Percentiles rank a stretch among this genome's conserved stretches.
These are phyloP conservation scores for Drosophila formosana DNA, from an alignment of 2,888 invertebrate species.

Conservation along the genomic window DNA sequence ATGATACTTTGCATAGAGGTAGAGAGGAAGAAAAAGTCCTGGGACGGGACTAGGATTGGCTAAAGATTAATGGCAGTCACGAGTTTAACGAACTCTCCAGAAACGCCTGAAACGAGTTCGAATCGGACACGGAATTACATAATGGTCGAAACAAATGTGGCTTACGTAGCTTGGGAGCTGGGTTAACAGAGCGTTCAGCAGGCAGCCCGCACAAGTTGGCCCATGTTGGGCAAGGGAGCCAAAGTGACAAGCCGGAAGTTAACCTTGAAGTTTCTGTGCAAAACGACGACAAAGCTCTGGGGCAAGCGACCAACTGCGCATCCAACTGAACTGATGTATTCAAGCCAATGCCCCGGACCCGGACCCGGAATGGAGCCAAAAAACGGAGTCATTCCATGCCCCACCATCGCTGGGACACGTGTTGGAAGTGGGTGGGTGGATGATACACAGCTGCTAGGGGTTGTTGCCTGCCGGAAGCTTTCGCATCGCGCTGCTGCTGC, in stretches of 20 bases:
- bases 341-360: constrained; percentile 34
- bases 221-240: constrained; percentile 55
- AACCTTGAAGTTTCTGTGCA: constrained; percentile 71
- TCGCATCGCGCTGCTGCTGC: constrained; percentile 50
- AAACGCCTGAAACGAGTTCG: constrained; percentile 23
- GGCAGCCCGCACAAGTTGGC: constrained; percentile 56
- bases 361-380: constrained; percentile 6
- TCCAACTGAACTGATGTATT: constrained; percentile 40
- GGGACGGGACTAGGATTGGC: constrained; percentile 39
- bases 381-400: constrained; percentile 63
- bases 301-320: constrained; percentile 67
- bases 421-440: constrained; percentile 61
- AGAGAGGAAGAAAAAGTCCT: constrained; percentile 11
- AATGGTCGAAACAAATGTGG: constrained; percentile 57
- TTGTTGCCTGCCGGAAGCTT: constrained; percentile 51
- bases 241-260: constrained; percentile 57
- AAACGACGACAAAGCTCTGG: constrained; percentile 41
- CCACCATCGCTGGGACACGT: constrained; percentile 54
- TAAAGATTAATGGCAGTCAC: constrained; percentile 60
- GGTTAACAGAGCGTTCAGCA: constrained; percentile 14
- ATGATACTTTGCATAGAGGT: not conserved
- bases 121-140: constrained; percentile 52
- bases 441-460: constrained; percentile 11
- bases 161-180: constrained; percentile 26
- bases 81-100: constrained; percentile 68